These are phyloP conservation scores for Cepaea nemoralis DNA, from an alignment of 1,140 invertebrate species.

Conservation along the genomic window DNA sequence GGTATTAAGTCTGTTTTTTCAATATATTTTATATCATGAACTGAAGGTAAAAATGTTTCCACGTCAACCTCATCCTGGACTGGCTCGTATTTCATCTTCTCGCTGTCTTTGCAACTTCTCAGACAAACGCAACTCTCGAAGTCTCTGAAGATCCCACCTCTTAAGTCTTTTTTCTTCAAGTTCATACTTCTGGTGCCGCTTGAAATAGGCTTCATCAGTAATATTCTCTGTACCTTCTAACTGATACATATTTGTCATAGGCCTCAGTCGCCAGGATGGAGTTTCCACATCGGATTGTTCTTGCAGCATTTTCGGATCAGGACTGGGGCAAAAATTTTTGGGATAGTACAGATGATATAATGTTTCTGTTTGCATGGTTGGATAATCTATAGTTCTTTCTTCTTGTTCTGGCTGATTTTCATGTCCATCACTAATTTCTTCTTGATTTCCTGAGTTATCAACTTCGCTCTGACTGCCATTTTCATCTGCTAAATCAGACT, in stretches of 20 bases:
- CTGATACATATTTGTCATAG: slow-evolving; percentile 80
- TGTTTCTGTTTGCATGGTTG: slow-evolving; percentile 39
- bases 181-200: slow-evolving; percentile 86
- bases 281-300: slow-evolving; percentile 69
- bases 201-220: slow-evolving; percentile 86
- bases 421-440: neutral
- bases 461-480: neutral
- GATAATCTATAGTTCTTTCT: slow-evolving; percentile 35
- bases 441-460: slow-evolving; percentile 1
- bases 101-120: slow-evolving; percentile 74
- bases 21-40: slow-evolving; percentile 62
- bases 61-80: slow-evolving; percentile 45
- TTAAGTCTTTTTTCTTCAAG: slow-evolving; percentile 83
- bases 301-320: slow-evolving; percentile 27
- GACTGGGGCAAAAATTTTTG: slow-evolving; percentile 29
- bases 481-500: slow-evolving; percentile 8
- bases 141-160: slow-evolving; percentile 85
- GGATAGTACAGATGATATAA: slow-evolving; percentile 41
- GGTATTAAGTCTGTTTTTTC: slow-evolving; percentile 57
- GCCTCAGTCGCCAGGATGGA: slow-evolving; percentile 80
- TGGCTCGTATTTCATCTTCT: slow-evolving; percentile 35
- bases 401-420: neutral
- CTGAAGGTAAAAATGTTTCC: slow-evolving; percentile 53
- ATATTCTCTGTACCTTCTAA: slow-evolving; percentile 87
- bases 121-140: slow-evolving; percentile 84